Evolutionary conservation across 2,797 vertebrate genomes (phyloP), one percentile per base, ranked within the genome.

Genomic region (Huso huso): DNA sequence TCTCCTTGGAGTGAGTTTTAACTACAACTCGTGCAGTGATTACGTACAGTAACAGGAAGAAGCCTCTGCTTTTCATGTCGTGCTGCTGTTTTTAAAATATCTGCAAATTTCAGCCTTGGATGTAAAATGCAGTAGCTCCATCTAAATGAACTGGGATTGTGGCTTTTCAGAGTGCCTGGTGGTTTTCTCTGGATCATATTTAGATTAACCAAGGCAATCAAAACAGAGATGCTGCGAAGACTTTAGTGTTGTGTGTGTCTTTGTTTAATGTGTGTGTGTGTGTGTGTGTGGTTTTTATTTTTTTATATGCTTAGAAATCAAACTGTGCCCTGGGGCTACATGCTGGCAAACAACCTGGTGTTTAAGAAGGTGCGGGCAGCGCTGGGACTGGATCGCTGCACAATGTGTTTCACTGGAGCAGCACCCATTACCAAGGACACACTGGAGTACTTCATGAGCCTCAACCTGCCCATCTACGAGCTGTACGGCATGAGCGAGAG

Each of bases 401-500:
- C 8, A 51, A 0, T 37, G 0, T 88, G 79, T 76, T 80, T 77
- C 59, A 88, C 87, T 0, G 90, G 88, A 0, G 90, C 91, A 0
- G 91, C 91, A 4, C 91, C 91, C 51, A 89, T 91, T 74, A 88
- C 86, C 62, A 90, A 84, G 75, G 89, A 90, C 1, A 91, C 86
- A 0, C 71, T 92, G 78, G 88, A 92, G 11, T 92, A 86, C 78
- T 92, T 92, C 79, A 85, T 92, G 86, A 91, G 91, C 74, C 85
- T 92, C 11, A 81, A 87, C 75, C 78, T 91, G 6, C 84, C 84
- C 0, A 0, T 92, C 66, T 70, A 75, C 66, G 89, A 92, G 79
- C 50, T 88, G 0, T 92, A 92, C 0, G 90, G 90, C 67, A 92
- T 92, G 90, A 92, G 90, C 10, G 90, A 92, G 67, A 88, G 89